Conservation (phyloP, 2,113 vertebrate species). For the Marcusenius ussheri region DNA sequence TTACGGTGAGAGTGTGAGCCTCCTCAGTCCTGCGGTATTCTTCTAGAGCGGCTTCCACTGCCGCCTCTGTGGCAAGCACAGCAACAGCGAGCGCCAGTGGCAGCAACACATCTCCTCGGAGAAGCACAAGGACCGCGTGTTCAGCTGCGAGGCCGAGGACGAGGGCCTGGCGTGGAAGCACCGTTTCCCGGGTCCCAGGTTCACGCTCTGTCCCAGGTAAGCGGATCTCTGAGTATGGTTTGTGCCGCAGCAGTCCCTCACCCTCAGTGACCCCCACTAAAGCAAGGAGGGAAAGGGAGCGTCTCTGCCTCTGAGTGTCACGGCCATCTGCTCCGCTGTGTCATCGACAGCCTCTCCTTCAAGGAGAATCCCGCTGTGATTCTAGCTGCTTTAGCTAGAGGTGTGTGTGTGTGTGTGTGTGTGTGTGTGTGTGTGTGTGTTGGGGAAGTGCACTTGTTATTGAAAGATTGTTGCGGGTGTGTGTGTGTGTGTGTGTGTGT, state of each 20-base stretch:
- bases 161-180: constrained; percentile 77
- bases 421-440: not conserved
- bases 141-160: constrained; percentile 82
- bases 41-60: constrained; percentile 80
- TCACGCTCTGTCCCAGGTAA: constrained; percentile 73
- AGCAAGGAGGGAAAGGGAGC: not conserved
- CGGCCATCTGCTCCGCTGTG: not conserved
- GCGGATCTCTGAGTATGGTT: not conserved
- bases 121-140: constrained; percentile 92
- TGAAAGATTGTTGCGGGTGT: no score
- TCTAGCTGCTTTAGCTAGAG: not conserved
- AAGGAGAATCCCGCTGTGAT: not conserved
- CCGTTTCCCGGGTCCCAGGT: constrained; percentile 80
- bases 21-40: not conserved
- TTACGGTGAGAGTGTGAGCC: not conserved
- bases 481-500: not conserved
- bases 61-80: constrained; percentile 65
- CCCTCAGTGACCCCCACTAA: not conserved
- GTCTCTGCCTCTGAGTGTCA: not conserved
- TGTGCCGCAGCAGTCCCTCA: not conserved
- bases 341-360: not conserved
- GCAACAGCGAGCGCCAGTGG: constrained; percentile 95
- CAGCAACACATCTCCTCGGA: constrained; percentile 87
- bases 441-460: no score
- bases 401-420: not conserved